Conservation (phyloP, 2,888 invertebrate species). For the Hyppa rectilinea region DNA sequence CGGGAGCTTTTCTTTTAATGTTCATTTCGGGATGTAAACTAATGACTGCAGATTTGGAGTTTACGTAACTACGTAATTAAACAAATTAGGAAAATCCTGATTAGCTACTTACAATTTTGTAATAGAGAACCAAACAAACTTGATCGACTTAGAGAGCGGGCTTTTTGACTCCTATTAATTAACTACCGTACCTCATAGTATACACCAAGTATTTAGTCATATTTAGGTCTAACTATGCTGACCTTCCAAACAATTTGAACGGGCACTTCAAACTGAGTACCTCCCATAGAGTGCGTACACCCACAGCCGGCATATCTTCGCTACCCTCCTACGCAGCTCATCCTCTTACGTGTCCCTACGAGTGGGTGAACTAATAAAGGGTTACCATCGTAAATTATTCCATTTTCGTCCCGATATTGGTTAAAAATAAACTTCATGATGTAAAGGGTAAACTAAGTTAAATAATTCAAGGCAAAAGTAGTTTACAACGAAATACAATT, state of each 20-base stretch:
- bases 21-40: conserved; percentile 12
- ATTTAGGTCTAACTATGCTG: conserved; percentile 6
- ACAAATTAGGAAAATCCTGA: neutral
- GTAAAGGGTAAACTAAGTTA: neutral
- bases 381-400: conserved; percentile 31
- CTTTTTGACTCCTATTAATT: neutral
- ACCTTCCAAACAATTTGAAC: conserved; percentile 19
- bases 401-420: conserved; percentile 19
- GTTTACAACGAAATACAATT: neutral
- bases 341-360: conserved; percentile 7
- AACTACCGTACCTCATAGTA: neutral
- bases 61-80: neutral
- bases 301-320: conserved; percentile 3
- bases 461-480: neutral
- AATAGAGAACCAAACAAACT: neutral
- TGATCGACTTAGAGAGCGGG: neutral
- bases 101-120: neutral
- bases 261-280: conserved; percentile 10
- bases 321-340: neutral
- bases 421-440: conserved; percentile 24
- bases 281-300: neutral
- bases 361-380: conserved; percentile 34
- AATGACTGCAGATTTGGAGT: conserved; percentile 7
- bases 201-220: neutral
- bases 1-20: conserved; percentile 12